A percentile compares a stretch with the other conserved stretches of the same genome.
Evolutionary conservation across 37 sponge, comb jelly and placozoan genomes (phyloP).

Genomic region (Cladorhizidae sp.): DNA sequence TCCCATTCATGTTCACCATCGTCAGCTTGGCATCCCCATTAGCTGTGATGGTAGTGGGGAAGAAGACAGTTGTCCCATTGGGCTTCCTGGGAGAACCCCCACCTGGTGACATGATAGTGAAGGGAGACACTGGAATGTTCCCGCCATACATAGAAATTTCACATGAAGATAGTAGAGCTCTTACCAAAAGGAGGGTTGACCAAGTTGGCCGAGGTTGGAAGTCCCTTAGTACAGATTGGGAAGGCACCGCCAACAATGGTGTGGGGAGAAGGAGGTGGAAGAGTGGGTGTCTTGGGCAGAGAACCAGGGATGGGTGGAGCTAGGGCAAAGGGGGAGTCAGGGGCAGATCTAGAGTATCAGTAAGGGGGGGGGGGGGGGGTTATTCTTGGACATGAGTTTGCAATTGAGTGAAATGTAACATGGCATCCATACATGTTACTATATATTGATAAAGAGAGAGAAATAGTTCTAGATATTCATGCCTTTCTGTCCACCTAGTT

Average conservation of each 20-base stretch:
- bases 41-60: conserved; percentile 67
- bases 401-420: too few species aligned
- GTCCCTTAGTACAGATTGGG: conserved; percentile 53
- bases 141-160: conserved; percentile 41
- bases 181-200: conserved; percentile 59
- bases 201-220: conserved; percentile 52
- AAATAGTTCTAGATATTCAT: too few species aligned
- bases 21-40: conserved; percentile 68
- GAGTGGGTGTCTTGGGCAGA: conserved; percentile 85
- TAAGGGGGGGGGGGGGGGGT: too few species aligned
- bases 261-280: conserved; percentile 91
- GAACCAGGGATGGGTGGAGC: conserved; percentile 60
- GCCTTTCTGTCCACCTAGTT: too few species aligned
- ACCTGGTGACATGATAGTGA: conserved; percentile 57
- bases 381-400: too few species aligned
- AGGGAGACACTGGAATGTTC: conserved; percentile 47
- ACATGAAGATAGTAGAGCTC: conserved; percentile 22
- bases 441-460: too few species aligned
- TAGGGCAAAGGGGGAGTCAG: conserved; percentile 66
- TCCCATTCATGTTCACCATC: conserved; percentile 31
- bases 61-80: conserved; percentile 53
- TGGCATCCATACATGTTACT: too few species aligned
- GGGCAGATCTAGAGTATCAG: too few species aligned
- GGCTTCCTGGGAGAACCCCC: conserved; percentile 41
- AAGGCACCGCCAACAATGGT: conserved; percentile 61